Evolutionary conservation across 2,113 vertebrate species (phyloP), one percentile per base, ranked within the genome.

Genomic region (Accipiter cooperii): DNA sequence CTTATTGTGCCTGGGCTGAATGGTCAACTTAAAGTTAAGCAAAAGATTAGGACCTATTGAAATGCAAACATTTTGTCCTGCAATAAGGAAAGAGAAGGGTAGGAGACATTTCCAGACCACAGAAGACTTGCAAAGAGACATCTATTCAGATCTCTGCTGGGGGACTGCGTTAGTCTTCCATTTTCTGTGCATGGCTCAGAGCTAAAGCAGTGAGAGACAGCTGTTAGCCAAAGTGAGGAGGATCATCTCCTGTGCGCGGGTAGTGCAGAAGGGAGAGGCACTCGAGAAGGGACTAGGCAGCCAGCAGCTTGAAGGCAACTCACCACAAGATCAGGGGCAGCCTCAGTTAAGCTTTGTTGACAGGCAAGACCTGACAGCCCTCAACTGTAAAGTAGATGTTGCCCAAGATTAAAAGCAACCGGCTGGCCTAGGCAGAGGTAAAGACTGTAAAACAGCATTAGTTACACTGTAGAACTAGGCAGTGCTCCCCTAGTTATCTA

Each of bases 301-400:
- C 8, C 75, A 54, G 66, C 36, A 89, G 68, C 33, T 20, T 0
- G 7, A 58, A 57, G 29, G 40, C 46, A 61, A 21, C n/a, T 65
- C 36, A 8, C 26, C 40, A 26, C 12, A 1, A 6, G 15, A 17
- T 7, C 4, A 1, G 8, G 1, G 8, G 19, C 77, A 70, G 26
- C 60, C 44, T 65, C 54, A 9, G 20, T 18, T 57, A 17, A 47
- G 22, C 22, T 47, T 34, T 65, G 15, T 3, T 34, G 65, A 42
- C 46, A 44, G 31, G 34, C 13, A 21, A 34, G 42, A 54, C 16
- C 69, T 51, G n/a, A 58, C 42, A 82, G 28, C 10, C 8, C 13
- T 70, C 44, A 89, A 28, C 16, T 3, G 1, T 12, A 40, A 51
- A 38, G 46, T 0, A 40, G 33, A 38, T 3, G 4, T 77, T 77